Evolutionary conservation across 2,113 vertebrate species (phyloP).

Genomic region (Centropristis striata): DNA sequence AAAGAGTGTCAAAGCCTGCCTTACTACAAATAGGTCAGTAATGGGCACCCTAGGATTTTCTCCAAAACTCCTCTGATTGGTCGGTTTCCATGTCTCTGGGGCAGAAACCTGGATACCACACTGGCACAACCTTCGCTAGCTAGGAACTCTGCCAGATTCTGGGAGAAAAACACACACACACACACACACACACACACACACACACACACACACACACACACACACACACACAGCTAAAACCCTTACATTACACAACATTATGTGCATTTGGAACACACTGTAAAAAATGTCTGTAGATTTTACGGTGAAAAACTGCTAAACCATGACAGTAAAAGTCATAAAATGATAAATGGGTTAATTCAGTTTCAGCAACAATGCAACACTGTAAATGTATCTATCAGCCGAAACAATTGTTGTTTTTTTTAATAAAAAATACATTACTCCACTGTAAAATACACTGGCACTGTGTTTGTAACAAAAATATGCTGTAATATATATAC

Average conservation of each 20-base stretch:
- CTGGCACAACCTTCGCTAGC: conserved; percentile 36
- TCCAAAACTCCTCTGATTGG: conserved; percentile 67
- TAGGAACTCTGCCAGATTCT: conserved; percentile 53
- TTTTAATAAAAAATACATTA: no score
- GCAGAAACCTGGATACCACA: conserved; percentile 61
- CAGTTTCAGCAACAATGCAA: no score
- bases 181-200: conserved; percentile 4
- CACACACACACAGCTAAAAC: conserved; percentile 25
- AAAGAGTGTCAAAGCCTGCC: conserved; percentile 49
- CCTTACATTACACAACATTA: conserved; percentile 18
- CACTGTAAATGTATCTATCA: no score
- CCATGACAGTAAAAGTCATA: no score
- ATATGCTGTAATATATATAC: no score
- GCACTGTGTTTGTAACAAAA: no score
- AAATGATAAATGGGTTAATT: no score
- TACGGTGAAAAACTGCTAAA: no score
- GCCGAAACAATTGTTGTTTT: no score
- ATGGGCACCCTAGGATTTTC: conserved; percentile 60
- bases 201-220: conserved; percentile 1
- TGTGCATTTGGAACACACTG: conserved; percentile 3
- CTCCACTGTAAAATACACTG: no score
- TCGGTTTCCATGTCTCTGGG: conserved; percentile 42
- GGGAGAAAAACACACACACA: conserved; percentile 11
- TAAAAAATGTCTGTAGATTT: no score
- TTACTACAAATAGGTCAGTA: conserved; percentile 69